These are phyloP conservation scores for Unio pictorum DNA, from an alignment of 2,888 invertebrate genomes.

Conservation along the genomic window DNA sequence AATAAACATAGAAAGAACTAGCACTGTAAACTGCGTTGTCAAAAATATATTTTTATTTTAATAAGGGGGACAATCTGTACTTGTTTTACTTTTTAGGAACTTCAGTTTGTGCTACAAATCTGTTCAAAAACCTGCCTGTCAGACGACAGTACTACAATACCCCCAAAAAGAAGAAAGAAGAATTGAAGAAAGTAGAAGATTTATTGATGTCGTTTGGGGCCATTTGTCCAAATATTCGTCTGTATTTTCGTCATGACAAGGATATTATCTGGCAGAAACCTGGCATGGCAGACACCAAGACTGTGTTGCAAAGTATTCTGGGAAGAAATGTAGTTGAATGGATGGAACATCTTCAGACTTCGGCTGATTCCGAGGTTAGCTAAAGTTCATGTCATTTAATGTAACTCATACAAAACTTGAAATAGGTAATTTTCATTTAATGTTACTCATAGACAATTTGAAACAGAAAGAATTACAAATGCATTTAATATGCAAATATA, in stretches of 20 bases:
- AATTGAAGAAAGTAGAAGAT: slow-evolving; percentile 75
- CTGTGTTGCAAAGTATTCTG: slow-evolving; percentile 46
- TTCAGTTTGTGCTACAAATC: slow-evolving; percentile 72
- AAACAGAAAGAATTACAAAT: too few relatives aligned
- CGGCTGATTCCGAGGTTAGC: slow-evolving; percentile 28
- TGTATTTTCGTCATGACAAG: slow-evolving; percentile 73
- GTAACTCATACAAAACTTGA: too few relatives aligned
- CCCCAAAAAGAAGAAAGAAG: slow-evolving; percentile 73
- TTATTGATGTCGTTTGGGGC: slow-evolving; percentile 74
- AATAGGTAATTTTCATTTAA: not conserved
- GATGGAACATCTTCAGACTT: slow-evolving; percentile 29
- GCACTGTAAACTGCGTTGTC: too few relatives aligned
- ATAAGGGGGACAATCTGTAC: not conserved
- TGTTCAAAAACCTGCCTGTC: slow-evolving; percentile 77
- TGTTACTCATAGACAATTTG: too few relatives aligned
- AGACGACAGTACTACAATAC: slow-evolving; percentile 74
- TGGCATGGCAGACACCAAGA: slow-evolving; percentile 50
- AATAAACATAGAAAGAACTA: too few relatives aligned
- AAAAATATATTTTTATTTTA: too few relatives aligned
- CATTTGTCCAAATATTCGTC: slow-evolving; percentile 73
- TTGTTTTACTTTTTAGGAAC: slow-evolving; percentile 73
- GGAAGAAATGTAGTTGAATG: slow-evolving; percentile 44
- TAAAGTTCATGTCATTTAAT: not conserved
- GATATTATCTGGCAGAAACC: slow-evolving; percentile 74
- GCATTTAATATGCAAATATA: too few relatives aligned